Evolutionary conservation across 2,113 vertebrate species (phyloP), one percentile per base, ranked within the genome.

Genomic region (Ranitomeya variabilis): DNA sequence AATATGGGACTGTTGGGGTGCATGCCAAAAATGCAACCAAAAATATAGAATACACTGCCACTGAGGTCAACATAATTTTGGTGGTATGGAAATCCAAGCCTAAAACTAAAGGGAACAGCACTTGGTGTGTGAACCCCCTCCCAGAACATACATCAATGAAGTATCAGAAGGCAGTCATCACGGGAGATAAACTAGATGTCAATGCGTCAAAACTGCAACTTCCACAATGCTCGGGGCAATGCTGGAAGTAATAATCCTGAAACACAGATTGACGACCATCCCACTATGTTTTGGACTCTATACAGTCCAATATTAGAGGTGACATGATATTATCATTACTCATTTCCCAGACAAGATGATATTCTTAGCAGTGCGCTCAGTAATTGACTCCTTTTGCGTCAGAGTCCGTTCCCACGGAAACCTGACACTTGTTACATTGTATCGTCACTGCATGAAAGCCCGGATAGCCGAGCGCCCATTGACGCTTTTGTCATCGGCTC

Each of bases 311-410:
- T 45, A 45, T 45, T 5, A 45, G 37, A 45, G 37, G 37, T 57
- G 8, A 57, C 55, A 9, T 57, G 55, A 13, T 57, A 11, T 57
- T 57, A 57, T 57, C 55, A 57, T 57, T 57, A 45, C 37, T 45
- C 37, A 45, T 45, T 45, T 45, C 3, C 37, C 37, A 45, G 18
- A 8, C 31, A 18, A 45, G 9, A 11, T 21, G 73, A 52, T 52
- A 76, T 52, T 76, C 45, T 76, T 52, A 76, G 73, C 73, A 21
- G 16, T 18, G 16, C 16, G 16, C 19, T 21, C 45, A 51, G 12
- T 76, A 52, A 52, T 54, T 37, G 79, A 80, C 23, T 80, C 57
- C 13, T 52, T 37, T 45, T 81, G 80, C 57, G 80, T 81, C 80
- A 81, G 26, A 6, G 57, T 62, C 26, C 54, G 31, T 81, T 37